Percentiles rank a stretch among this genome's conserved stretches.
phyloP scores from a whole-genome alignment of 2,797 vertebrate species.

The Protosalanx chinensis region DNA sequence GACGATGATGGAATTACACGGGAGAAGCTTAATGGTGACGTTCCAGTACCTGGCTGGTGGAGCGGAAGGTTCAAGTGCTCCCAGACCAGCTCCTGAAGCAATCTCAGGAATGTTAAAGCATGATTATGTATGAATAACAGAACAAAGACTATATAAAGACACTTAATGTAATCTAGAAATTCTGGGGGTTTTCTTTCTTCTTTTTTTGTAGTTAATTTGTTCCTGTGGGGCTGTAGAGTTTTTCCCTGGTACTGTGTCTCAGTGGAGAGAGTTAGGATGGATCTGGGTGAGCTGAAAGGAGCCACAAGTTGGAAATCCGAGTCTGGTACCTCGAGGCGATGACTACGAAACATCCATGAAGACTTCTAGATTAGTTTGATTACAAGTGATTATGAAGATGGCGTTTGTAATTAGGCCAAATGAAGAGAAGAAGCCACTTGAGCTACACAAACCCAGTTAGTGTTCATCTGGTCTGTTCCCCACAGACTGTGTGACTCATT shows the following conservation, averaged over 20 bases:
- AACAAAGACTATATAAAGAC: too few species aligned
- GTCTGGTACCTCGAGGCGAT: background rate
- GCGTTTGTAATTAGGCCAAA: constrained; percentile 19
- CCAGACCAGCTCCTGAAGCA: background rate
- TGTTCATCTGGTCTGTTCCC: constrained; percentile 17
- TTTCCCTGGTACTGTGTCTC: background rate
- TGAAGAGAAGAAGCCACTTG: constrained; percentile 7
- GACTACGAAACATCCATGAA: background rate
- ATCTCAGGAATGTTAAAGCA: too few species aligned
- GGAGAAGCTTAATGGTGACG: constrained; percentile 8
- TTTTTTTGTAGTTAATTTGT: too few species aligned
- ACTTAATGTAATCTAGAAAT: too few species aligned
- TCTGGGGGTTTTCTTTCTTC: too few species aligned
- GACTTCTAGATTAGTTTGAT: constrained; percentile 27
- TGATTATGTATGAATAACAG: too few species aligned
- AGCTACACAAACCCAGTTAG: constrained; percentile 19
- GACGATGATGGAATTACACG: constrained; percentile 17
- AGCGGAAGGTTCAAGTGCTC: background rate
- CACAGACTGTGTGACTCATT: constrained; percentile 16
- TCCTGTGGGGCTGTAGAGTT: background rate
- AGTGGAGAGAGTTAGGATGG: background rate
- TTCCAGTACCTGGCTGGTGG: background rate
- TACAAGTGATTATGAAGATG: constrained; percentile 14
- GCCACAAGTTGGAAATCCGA: background rate
- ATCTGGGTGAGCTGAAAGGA: background rate